These are phyloP conservation scores for Caenorhabditis doughertyi DNA, from an alignment of 2,888 invertebrate genomes.

Conservation along the genomic window DNA sequence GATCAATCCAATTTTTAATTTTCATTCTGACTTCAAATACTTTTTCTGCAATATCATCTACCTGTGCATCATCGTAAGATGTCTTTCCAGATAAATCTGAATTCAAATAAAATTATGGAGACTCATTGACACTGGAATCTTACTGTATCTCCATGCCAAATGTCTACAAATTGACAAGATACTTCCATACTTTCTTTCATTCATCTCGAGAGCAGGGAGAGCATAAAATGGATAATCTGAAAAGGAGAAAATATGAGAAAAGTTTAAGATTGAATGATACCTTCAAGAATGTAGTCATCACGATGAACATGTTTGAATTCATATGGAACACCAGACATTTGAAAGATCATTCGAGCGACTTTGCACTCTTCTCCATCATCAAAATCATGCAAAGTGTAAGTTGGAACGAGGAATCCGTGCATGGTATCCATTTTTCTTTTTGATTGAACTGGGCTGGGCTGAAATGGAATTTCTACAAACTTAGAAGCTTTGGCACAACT, in stretches of 20 bases:
- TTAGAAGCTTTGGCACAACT: background rate
- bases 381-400: conserved; percentile 68
- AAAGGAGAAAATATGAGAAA: background rate
- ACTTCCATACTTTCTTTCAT: conserved; percentile 69
- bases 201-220: conserved; percentile 73
- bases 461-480: background rate
- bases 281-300: conserved; percentile 70
- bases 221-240: conserved; percentile 72
- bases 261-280: conserved; percentile 32
- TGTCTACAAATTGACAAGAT: conserved; percentile 74
- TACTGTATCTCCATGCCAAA: conserved; percentile 76
- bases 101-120: background rate
- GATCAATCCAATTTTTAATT: conserved; percentile 72
- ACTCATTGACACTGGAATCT: background rate
- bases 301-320: conserved; percentile 68
- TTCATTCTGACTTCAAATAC: conserved; percentile 67
- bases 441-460: conserved; percentile 19
- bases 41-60: conserved; percentile 73
- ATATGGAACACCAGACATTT: conserved; percentile 67
- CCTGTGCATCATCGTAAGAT: conserved; percentile 70
- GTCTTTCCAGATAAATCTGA: conserved; percentile 73
- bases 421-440: conserved; percentile 51
- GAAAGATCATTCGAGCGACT: conserved; percentile 73
- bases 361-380: conserved; percentile 70
- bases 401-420: conserved; percentile 64